Conservation (phyloP, 2,113 vertebrate species). For the Talpa occidentalis region DNA sequence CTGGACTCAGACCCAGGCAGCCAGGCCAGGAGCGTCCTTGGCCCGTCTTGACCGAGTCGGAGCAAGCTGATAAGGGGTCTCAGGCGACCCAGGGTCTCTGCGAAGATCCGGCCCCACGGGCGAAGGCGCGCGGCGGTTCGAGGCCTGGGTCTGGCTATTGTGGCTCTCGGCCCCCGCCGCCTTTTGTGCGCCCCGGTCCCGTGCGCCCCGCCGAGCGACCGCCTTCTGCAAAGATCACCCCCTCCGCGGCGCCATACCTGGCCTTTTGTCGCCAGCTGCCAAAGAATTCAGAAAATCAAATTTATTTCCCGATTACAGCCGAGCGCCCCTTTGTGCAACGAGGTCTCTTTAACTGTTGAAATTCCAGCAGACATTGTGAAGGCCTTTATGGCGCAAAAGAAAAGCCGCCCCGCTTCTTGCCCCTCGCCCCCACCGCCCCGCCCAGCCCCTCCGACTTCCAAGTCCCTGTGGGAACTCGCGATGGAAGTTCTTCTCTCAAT, state of each 20-base stretch:
- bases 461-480: slow-evolving; percentile 46
- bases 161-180: too few species aligned
- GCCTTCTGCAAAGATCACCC: slow-evolving; percentile 76
- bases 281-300: slow-evolving; percentile 77
- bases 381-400: slow-evolving; percentile 40
- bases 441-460: background rate
- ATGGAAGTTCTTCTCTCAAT: slow-evolving; percentile 5
- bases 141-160: background rate
- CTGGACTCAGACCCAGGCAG: background rate
- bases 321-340: slow-evolving; percentile 36
- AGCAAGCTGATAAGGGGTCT: too few species aligned
- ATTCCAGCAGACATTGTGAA: slow-evolving; percentile 27
- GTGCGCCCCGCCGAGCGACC: slow-evolving; percentile 40
- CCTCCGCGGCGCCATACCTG: slow-evolving; percentile 80
- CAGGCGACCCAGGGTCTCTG: too few species aligned
- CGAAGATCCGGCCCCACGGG: slow-evolving; percentile 78
- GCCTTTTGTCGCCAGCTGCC: slow-evolving; percentile 81
- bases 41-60: too few species aligned
- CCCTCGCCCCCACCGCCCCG: background rate
- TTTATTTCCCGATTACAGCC: slow-evolving; percentile 77
- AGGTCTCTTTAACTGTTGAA: slow-evolving; percentile 53
- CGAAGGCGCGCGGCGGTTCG: slow-evolving; percentile 86
- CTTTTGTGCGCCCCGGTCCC: background rate
- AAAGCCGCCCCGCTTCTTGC: background rate
- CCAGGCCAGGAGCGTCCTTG: background rate